A percentile compares a stretch with the other conserved stretches of the same genome.
phyloP scores from a whole-genome alignment of 2,888 invertebrate species.

The Alviniconcha strummeri region DNA sequence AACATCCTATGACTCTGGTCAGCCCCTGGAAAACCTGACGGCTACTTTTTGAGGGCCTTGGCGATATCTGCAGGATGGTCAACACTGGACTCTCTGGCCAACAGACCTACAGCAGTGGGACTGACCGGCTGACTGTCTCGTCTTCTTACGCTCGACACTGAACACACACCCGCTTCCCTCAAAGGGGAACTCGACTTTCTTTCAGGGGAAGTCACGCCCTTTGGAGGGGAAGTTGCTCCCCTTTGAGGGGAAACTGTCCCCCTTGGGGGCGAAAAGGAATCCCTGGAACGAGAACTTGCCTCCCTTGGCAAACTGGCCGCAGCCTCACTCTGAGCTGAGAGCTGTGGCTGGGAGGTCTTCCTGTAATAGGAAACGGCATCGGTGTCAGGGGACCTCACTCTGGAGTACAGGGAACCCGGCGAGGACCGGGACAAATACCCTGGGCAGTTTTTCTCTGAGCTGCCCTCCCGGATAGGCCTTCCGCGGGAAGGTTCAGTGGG shows the following conservation, averaged over 20 bases:
- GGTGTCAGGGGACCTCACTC: neutral
- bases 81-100: conserved; percentile 11
- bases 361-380: neutral
- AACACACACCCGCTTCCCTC: neutral
- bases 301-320: neutral
- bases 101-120: neutral
- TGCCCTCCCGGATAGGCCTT: neutral
- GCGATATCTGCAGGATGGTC: neutral
- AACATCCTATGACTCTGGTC: too few species aligned
- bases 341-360: neutral
- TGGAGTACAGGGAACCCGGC: too few species aligned
- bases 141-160: neutral
- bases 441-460: neutral
- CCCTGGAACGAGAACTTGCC: neutral
- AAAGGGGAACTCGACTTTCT: neutral
- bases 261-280: neutral
- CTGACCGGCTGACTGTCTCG: neutral
- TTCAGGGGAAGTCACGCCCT: neutral
- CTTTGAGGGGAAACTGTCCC: neutral
- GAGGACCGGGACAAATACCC: neutral
- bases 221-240: neutral
- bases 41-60: too few species aligned
- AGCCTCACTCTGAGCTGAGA: neutral
- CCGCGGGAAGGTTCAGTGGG: neutral
- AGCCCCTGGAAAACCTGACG: too few species aligned